Evolutionary conservation across 2,113 vertebrate genomes (phyloP), one percentile per base, ranked within the genome.

Genomic region (Setophaga coronata): DNA sequence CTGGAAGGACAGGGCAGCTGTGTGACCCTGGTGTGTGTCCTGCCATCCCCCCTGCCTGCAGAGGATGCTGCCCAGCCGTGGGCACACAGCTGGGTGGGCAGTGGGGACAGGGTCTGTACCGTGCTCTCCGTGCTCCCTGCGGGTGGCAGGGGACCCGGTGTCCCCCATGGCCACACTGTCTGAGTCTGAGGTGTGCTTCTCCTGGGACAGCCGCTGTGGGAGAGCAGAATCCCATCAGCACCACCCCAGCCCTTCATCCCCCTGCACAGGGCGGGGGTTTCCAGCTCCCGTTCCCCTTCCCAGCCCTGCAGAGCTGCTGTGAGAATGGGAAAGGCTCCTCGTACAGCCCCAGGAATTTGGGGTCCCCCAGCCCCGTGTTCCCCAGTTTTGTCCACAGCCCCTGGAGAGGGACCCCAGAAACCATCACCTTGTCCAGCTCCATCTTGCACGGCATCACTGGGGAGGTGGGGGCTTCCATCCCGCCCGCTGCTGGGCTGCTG

Each of bases 161-260:
- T 99, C 99, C 1, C 97, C 98, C 9, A 97, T 91, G 3, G 97
- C 98, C 87, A 98, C 90, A 3, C 99, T 99, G 97, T 99, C 99
- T 0, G 99, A 99, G 91, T 99, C 99, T 0, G 99, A 99, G 23
- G 98, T 98, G 97, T 99, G 99, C 95, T 99, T 99, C 93, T 99
- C 99, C 72, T 98, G 98, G 8, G 98, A 99, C 71, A 99, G 95
- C 72, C 98, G 98, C 99, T 99, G 98, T 5, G 18, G 31, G 61
- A 5, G 43, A 74, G 72, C 87, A 96, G 33, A 38, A 38, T 9
- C 25, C 50, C 20, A 17, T 87, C 54, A 51, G 50, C 69, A 33
- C 33, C 45, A 31, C 28, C 19, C 40, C 31, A 1, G 36, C 25
- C 47, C 31, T 84, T 58, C 1, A 1, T 42, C 16, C 53, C 77